phyloP scores from a whole-genome alignment of 2,888 invertebrate genomes.

The Acleris literana region DNA sequence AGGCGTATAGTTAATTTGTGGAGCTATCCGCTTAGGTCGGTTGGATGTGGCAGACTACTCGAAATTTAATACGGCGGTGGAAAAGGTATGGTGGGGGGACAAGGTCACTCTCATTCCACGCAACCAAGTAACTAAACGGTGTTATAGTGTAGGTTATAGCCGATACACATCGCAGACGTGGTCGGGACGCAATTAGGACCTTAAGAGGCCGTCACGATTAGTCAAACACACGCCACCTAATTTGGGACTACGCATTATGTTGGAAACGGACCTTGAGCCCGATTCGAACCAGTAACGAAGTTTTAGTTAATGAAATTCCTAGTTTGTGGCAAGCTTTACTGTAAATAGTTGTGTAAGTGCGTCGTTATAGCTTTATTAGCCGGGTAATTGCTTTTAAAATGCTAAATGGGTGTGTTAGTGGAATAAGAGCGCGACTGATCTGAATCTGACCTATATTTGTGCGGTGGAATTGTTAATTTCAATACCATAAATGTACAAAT shows the following conservation, averaged over 20 bases:
- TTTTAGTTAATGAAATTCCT: constrained; percentile 38
- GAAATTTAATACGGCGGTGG: constrained; percentile 68
- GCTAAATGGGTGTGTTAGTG: no score
- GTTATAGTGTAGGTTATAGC: constrained; percentile 20
- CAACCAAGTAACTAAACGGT: constrained; percentile 57
- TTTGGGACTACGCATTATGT: constrained; percentile 71
- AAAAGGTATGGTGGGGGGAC: constrained; percentile 53
- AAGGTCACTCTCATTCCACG: constrained; percentile 81
- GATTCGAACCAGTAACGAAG: constrained; percentile 36
- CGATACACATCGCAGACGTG: constrained; percentile 70
- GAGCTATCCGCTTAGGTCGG: constrained; percentile 70
- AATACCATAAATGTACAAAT: no score
- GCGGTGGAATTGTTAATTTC: no score
- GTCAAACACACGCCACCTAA: constrained; percentile 66
- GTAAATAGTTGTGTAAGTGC: constrained; percentile 11
- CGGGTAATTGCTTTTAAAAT: no score
- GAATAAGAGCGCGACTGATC: no score
- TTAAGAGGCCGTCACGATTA: constrained; percentile 55
- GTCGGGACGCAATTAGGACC: constrained; percentile 61
- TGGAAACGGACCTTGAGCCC: constrained; percentile 71
- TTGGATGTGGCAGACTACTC: constrained; percentile 71
- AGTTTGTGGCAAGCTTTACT: constrained; percentile 43
- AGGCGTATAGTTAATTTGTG: constrained; percentile 51
- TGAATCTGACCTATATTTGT: no score
- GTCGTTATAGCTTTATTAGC: neutral